Percentiles rank a stretch among this genome's conserved stretches.
phyloP scores from a whole-genome alignment of 2,113 vertebrate genomes.

The Pipra filicauda region DNA sequence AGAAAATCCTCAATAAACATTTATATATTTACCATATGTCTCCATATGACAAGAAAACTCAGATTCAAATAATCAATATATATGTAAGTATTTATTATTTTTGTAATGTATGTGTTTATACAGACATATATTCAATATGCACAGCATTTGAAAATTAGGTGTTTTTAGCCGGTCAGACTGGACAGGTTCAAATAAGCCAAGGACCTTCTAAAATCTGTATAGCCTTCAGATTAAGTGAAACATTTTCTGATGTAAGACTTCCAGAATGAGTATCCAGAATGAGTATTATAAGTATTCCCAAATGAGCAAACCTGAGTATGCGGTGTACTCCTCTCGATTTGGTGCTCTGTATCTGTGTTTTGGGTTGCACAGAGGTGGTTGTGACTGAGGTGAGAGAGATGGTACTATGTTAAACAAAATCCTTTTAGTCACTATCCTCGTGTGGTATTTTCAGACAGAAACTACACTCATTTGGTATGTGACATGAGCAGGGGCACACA shows the following conservation, averaged over 20 bases:
- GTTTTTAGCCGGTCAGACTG: not conserved
- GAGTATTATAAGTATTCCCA: not conserved
- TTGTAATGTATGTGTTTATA: not conserved
- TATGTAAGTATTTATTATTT: not conserved
- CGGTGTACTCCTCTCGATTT: accelerated
- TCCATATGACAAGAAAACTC: not conserved
- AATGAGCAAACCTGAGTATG: not conserved
- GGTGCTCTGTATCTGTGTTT: not conserved
- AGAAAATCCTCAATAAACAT: not conserved
- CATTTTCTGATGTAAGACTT: not conserved
- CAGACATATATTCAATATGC: not conserved
- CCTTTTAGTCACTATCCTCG: not conserved
- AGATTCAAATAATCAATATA: not conserved
- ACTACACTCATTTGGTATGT: not conserved
- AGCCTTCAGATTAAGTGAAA: not conserved
- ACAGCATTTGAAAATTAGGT: not conserved
- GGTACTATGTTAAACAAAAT: not conserved
- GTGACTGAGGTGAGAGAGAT: not conserved
- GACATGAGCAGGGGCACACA: accelerated
- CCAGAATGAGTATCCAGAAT: not conserved
- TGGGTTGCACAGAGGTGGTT: not conserved
- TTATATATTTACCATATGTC: not conserved
- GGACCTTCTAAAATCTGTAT: not conserved
- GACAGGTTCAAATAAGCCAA: not conserved
- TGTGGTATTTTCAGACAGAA: not conserved